Conservation (phyloP, 2,113 vertebrate species). For the Oenanthe melanoleuca region DNA sequence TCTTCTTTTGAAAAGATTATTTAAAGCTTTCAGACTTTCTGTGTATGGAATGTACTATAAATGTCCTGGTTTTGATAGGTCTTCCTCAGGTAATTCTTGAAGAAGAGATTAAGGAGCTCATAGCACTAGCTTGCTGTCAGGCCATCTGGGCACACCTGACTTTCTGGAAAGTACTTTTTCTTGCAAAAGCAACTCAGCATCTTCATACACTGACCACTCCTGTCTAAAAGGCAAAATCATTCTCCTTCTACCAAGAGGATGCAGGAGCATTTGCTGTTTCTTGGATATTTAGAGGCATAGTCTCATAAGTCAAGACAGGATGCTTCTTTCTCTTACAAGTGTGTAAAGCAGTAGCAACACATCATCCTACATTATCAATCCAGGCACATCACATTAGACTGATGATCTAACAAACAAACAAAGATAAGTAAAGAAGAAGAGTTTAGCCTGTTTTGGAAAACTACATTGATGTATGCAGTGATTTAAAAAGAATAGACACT, state of each 20-base stretch:
- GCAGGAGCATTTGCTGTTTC: not conserved
- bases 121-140: not conserved
- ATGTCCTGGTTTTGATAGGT: not conserved
- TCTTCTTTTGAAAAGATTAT: not conserved
- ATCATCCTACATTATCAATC: not conserved
- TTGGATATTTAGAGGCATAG: not conserved
- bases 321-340: not conserved
- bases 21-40: not conserved
- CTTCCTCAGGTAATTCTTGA: not conserved
- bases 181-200: not conserved
- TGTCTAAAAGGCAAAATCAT: not conserved
- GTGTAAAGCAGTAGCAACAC: not conserved
- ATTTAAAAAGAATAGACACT: not conserved
- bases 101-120: not conserved
- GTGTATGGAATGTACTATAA: not conserved
- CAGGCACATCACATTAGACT: not conserved
- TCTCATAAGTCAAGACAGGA: not conserved
- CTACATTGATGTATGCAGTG: not conserved
- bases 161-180: not conserved
- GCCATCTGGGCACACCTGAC: not conserved
- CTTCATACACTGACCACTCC: not conserved
- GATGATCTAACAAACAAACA: not conserved
- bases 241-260: not conserved
- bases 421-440: not conserved
- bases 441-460: not conserved